phyloP scores from a whole-genome alignment of 2,888 invertebrate genomes.

The Margaritifera margaritifera region DNA sequence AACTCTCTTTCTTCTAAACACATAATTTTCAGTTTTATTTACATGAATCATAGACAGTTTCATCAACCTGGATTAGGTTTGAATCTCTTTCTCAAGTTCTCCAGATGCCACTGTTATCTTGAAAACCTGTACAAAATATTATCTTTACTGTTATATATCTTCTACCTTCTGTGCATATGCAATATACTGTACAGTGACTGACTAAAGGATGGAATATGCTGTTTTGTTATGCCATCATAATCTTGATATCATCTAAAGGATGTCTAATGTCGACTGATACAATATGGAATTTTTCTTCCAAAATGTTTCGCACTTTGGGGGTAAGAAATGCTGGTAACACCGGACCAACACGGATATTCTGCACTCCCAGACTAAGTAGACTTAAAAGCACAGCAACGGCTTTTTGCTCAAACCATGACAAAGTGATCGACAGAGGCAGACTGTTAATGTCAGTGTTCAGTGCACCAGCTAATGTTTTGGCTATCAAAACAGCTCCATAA shows the following conservation, averaged over 20 bases:
- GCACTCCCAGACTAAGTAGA: conserved; percentile 51
- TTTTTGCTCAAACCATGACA: conserved; percentile 61
- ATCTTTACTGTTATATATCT: too few relatives aligned
- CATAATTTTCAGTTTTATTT: too few relatives aligned
- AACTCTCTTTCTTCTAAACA: too few relatives aligned
- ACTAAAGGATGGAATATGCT: too few relatives aligned
- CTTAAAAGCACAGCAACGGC: conserved; percentile 55
- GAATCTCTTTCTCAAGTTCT: too few relatives aligned
- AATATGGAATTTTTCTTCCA: conserved; percentile 47
- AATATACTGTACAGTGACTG: too few relatives aligned
- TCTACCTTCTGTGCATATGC: too few relatives aligned
- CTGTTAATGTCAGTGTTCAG: conserved; percentile 55
- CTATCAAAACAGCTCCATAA: conserved; percentile 54
- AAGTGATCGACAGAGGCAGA: conserved; percentile 48
- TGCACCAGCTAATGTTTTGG: conserved; percentile 48
- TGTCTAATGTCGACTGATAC: conserved; percentile 43
- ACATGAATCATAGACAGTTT: too few relatives aligned
- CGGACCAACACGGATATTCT: conserved; percentile 54
- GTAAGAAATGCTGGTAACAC: conserved; percentile 58
- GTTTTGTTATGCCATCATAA: conserved; percentile 31
- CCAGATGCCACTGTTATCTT: too few relatives aligned
- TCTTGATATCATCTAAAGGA: conserved; percentile 41
- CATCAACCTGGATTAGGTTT: too few relatives aligned
- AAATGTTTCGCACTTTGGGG: conserved; percentile 39
- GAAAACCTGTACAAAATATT: too few relatives aligned